Evolutionary conservation across 2,113 vertebrate species (phyloP).

Genomic region (Oriolus oriolus): DNA sequence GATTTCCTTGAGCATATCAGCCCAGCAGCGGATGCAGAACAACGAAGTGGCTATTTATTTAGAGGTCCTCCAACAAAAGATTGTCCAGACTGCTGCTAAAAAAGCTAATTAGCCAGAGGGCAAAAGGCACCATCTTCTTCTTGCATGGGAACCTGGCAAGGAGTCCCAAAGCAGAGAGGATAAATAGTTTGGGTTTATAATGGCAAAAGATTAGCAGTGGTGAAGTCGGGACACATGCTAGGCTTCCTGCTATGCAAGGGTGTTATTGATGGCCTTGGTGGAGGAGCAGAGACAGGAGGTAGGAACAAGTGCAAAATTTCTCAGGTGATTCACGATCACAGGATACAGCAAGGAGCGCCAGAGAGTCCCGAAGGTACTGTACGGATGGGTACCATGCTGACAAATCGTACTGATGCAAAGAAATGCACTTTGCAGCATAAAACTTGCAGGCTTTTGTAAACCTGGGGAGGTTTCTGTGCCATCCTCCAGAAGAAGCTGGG

Average conservation of each 20-base stretch:
- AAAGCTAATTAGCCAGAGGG: neutral
- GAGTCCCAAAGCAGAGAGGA: neutral
- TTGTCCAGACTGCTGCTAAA: neutral
- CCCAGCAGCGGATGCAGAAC: neutral
- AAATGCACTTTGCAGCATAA: neutral
- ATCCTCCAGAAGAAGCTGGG: neutral
- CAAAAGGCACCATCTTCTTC: neutral
- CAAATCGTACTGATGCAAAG: neutral
- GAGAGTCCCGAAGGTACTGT: neutral
- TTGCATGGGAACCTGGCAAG: neutral
- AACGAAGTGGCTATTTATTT: conserved; percentile 26
- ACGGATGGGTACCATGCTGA: neutral
- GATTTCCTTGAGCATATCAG: neutral
- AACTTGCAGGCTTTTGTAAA: neutral
- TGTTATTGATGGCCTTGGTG: neutral
- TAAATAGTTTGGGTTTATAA: neutral
- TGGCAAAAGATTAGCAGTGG: neutral
- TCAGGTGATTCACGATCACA: neutral
- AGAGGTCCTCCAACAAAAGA: neutral
- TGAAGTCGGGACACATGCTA: rapidly evolving
- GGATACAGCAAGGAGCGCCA: neutral
- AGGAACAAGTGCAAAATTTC: neutral
- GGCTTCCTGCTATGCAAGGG: neutral
- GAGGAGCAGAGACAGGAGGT: neutral
- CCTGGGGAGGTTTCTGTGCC: neutral